Percentiles rank a stretch among this genome's conserved stretches.
Evolutionary conservation across 2,888 invertebrate genomes (phyloP).

Genomic region (Furcula furcula): DNA sequence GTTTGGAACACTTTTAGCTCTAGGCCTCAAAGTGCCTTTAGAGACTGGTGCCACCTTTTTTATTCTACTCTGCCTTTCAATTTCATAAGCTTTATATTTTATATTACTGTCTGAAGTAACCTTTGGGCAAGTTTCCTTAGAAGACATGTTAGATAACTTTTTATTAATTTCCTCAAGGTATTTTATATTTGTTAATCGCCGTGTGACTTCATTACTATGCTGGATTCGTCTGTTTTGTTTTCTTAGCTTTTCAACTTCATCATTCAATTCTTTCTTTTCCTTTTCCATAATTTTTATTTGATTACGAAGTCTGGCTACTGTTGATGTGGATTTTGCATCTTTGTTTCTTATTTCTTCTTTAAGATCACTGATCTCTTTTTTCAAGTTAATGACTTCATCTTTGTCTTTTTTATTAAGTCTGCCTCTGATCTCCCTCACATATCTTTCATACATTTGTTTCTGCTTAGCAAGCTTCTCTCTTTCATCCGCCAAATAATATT

Average conservation of each 20-base stretch:
- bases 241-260: slow-evolving; percentile 85
- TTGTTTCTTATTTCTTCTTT: slow-evolving; percentile 87
- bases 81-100: slow-evolving; percentile 70
- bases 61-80: slow-evolving; percentile 60
- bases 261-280: slow-evolving; percentile 84
- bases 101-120: slow-evolving; percentile 45
- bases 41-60: slow-evolving; percentile 36
- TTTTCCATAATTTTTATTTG: slow-evolving; percentile 88
- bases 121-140: slow-evolving; percentile 52
- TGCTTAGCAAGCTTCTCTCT: slow-evolving; percentile 85
- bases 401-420: slow-evolving; percentile 85
- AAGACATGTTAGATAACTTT: slow-evolving; percentile 56
- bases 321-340: slow-evolving; percentile 87
- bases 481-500: slow-evolving; percentile 86
- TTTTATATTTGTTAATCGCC: slow-evolving; percentile 85
- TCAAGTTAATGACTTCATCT: slow-evolving; percentile 84
- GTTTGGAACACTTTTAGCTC: slow-evolving; percentile 78
- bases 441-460: slow-evolving; percentile 84
- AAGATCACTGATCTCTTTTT: slow-evolving; percentile 84
- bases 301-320: slow-evolving; percentile 87
- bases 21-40: slow-evolving; percentile 42
- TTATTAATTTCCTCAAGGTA: slow-evolving; percentile 89
- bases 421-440: slow-evolving; percentile 86
- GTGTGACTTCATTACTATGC: slow-evolving; percentile 80
- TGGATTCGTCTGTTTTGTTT: slow-evolving; percentile 85